Conservation (phyloP, 2,888 invertebrate genomes). For the Chrysolina americana region DNA sequence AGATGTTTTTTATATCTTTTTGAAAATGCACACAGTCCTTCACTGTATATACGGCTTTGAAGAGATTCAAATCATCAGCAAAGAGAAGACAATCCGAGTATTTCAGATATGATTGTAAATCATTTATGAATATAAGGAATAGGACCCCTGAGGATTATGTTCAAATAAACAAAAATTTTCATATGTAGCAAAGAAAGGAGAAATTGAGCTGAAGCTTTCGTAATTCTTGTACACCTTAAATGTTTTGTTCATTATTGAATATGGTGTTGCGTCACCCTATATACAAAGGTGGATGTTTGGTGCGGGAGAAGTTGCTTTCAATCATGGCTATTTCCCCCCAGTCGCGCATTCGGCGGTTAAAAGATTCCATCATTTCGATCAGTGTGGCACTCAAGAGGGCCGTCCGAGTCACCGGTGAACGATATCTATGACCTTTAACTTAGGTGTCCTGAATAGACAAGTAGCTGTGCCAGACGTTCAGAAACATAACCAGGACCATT, state of each 20-base stretch:
- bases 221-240: no score
- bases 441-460: slow-evolving; percentile 64
- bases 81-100: no score
- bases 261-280: slow-evolving; percentile 40
- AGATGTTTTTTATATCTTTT: no score
- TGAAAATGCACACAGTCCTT: no score
- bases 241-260: neutral
- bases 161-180: no score
- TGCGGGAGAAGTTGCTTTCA: slow-evolving; percentile 63
- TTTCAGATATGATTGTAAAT: no score
- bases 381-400: slow-evolving; percentile 70
- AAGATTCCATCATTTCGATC: slow-evolving; percentile 72
- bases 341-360: slow-evolving; percentile 70
- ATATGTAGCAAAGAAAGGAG: no score
- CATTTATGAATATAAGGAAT: no score
- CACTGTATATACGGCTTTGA: no score
- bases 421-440: slow-evolving; percentile 64
- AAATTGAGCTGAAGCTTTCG: no score
- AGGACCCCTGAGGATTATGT: no score
- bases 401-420: slow-evolving; percentile 68
- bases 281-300: slow-evolving; percentile 45
- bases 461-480: slow-evolving; percentile 52
- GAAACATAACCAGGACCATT: slow-evolving; percentile 44
- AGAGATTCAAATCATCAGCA: no score
- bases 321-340: slow-evolving; percentile 71